Conservation (phyloP, 2,113 vertebrate genomes). For the Syrrhaptes paradoxus region DNA sequence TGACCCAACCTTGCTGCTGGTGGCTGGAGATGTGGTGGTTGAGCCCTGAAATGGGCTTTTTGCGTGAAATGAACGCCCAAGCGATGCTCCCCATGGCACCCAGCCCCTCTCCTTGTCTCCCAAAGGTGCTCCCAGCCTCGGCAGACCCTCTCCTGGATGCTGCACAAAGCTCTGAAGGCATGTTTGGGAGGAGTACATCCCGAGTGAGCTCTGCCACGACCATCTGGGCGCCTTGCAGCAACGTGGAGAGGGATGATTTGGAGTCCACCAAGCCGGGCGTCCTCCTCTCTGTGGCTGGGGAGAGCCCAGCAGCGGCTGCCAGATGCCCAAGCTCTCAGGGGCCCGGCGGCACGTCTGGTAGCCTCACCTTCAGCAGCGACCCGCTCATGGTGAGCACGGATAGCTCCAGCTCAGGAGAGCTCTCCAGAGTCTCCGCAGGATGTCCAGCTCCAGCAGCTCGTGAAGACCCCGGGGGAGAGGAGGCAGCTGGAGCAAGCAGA, state of each 20-base stretch:
- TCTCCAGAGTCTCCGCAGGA: background rate
- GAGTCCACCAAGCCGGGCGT: background rate
- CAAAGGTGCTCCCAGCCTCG: background rate
- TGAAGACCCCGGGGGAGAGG: background rate
- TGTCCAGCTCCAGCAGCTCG: accelerated
- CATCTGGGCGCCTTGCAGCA: accelerated
- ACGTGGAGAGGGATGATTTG: background rate
- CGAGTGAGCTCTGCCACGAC: accelerated
- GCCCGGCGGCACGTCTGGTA: accelerated
- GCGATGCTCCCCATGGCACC: background rate
- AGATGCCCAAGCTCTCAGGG: accelerated
- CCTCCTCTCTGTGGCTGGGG: accelerated
- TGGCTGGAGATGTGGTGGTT: background rate
- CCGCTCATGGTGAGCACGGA: background rate
- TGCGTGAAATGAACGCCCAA: too few relatives aligned
- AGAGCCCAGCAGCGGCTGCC: accelerated
- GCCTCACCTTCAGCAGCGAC: background rate
- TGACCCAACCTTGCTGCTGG: accelerated
- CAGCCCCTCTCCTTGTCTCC: background rate
- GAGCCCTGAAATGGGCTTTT: background rate
- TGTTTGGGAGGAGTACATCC: accelerated
- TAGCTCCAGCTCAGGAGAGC: background rate
- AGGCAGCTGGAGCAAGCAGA: background rate
- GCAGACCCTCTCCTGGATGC: accelerated
- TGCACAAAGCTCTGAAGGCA: background rate